A percentile compares a stretch with the other conserved stretches of the same genome.
phyloP scores from a whole-genome alignment of 2,888 invertebrate species.

The Ochropleura leucogaster region DNA sequence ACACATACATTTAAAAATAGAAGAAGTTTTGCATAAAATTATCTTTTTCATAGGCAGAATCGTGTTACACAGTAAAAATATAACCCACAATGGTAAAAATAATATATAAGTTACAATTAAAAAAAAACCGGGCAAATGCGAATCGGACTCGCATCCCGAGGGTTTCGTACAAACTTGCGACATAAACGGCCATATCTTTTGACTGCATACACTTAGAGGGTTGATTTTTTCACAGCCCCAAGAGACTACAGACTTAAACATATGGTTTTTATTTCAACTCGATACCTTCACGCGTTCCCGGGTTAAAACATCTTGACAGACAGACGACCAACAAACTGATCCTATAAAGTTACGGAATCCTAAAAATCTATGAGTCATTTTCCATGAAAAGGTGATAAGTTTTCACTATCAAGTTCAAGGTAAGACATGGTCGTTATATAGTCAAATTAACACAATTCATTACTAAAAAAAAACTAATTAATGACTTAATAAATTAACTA shows the following conservation, averaged over 20 bases:
- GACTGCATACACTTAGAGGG: too few relatives aligned
- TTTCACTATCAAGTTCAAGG: constrained; percentile 42
- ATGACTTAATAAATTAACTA: constrained; percentile 43
- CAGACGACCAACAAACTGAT: too few relatives aligned
- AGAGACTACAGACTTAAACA: too few relatives aligned
- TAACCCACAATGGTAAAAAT: not conserved
- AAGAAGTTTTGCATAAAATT: not conserved
- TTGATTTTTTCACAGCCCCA: too few relatives aligned
- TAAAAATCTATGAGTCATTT: constrained; percentile 36
- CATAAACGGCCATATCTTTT: too few relatives aligned
- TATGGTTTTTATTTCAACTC: too few relatives aligned
- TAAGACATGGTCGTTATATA: constrained; percentile 36
- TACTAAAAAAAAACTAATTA: constrained; percentile 49
- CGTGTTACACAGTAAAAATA: not conserved
- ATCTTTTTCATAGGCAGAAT: not conserved
- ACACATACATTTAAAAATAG: not conserved
- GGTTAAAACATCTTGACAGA: too few relatives aligned
- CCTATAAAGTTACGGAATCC: too few relatives aligned
- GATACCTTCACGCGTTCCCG: too few relatives aligned
- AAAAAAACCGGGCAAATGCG: not conserved
- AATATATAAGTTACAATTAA: not conserved
- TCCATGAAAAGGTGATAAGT: constrained; percentile 18
- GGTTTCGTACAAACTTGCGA: too few relatives aligned
- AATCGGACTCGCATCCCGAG: too few relatives aligned
- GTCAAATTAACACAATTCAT: constrained; percentile 27